These are phyloP conservation scores for Lerema accius DNA, from an alignment of 1,140 invertebrate species.

Conservation along the genomic window DNA sequence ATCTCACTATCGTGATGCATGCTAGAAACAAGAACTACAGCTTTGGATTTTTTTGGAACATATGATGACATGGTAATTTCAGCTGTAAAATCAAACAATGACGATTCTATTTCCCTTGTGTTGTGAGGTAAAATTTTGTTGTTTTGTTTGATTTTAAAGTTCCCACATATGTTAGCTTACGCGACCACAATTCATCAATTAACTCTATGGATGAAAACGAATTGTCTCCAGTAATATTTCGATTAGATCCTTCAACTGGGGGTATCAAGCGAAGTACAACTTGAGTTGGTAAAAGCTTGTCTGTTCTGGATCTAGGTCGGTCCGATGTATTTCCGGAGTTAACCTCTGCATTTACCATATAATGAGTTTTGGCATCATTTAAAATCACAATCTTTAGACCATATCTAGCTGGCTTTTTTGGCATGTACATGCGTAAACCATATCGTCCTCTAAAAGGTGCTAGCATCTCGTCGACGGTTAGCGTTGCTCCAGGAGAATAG, in stretches of 20 bases:
- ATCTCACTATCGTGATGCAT: neutral
- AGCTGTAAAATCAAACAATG: no score
- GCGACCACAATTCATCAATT: neutral
- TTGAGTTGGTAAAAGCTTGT: constrained; percentile 2
- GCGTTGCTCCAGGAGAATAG: no score
- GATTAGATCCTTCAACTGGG: constrained; percentile 2
- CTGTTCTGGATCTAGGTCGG: no score
- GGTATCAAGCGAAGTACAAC: neutral
- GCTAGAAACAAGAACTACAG: neutral
- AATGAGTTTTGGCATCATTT: no score
- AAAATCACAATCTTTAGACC: no score
- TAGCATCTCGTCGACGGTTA: no score
- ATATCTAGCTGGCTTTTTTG: no score
- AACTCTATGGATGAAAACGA: constrained; percentile 3
- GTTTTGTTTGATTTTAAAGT: neutral
- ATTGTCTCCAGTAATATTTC: constrained; percentile 6
- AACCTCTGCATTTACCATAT: no score
- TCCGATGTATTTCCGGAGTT: no score
- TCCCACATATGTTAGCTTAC: neutral
- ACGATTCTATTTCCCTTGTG: no score
- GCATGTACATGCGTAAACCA: no score
- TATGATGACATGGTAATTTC: neutral
- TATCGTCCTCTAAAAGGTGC: no score
- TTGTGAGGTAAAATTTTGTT: neutral
- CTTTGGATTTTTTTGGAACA: neutral